Evolutionary conservation across 2,113 vertebrate species (phyloP).

Genomic region (Calidris pygmaea): DNA sequence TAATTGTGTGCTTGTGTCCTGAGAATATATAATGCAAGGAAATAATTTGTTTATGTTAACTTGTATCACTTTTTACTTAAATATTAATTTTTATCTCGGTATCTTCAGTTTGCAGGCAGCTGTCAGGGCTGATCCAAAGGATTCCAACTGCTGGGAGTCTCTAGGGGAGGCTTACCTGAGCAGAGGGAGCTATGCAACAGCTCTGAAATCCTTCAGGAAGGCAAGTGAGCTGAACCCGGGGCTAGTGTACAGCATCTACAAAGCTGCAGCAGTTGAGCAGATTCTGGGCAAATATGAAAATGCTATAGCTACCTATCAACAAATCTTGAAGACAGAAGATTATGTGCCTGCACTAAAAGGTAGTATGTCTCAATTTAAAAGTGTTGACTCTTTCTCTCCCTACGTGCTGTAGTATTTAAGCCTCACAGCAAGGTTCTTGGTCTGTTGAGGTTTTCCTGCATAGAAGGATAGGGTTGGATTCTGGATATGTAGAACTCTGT

Average conservation of each 20-base stretch:
- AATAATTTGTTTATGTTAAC: neutral
- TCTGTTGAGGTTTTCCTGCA: neutral
- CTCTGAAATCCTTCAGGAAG: slow-evolving; percentile 91
- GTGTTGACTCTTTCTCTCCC: neutral
- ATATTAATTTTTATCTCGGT: neutral
- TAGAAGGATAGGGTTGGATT: neutral
- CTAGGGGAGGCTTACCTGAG: slow-evolving; percentile 94
- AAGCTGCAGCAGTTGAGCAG: slow-evolving; percentile 91
- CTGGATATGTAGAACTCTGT: neutral
- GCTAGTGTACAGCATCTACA: slow-evolving; percentile 90
- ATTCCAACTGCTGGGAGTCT: slow-evolving; percentile 95
- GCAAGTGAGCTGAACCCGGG: slow-evolving; percentile 88
- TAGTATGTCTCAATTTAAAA: slow-evolving; percentile 51
- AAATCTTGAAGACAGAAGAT: slow-evolving; percentile 83
- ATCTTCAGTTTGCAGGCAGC: slow-evolving; percentile 90
- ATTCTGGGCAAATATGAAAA: slow-evolving; percentile 89
- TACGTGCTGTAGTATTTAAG: neutral
- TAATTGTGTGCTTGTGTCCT: neutral
- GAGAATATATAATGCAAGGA: neutral
- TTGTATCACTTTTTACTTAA: neutral
- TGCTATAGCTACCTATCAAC: slow-evolving; percentile 84
- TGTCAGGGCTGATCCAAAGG: slow-evolving; percentile 91
- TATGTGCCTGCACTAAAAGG: slow-evolving; percentile 96
- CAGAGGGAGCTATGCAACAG: slow-evolving; percentile 90
- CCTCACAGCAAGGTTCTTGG: neutral